A percentile compares a stretch with the other conserved stretches of the same genome.
These are phyloP conservation scores for Ochotona curzoniae DNA, from an alignment of 2,113 vertebrate genomes.

Conservation along the genomic window DNA sequence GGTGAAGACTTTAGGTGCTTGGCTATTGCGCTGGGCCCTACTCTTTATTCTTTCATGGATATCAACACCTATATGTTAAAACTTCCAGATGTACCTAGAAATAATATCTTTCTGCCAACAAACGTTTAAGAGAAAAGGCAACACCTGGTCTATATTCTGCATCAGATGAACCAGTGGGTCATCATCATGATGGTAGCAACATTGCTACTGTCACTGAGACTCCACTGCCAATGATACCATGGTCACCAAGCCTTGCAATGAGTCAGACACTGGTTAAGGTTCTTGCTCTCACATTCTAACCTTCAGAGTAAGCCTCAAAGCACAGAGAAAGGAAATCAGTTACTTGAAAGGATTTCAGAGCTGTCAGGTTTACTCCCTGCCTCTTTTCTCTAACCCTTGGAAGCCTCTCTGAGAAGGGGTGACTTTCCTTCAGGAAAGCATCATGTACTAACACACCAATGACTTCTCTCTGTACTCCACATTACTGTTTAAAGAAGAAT, in stretches of 20 bases:
- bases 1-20: too few relatives aligned
- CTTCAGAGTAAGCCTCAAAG: neutral
- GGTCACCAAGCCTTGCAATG: neutral
- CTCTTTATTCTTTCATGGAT: neutral
- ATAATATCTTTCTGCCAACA: neutral
- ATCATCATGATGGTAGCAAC: too few relatives aligned
- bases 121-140: neutral
- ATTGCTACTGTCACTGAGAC: neutral
- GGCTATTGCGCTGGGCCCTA: too few relatives aligned
- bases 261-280: neutral
- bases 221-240: neutral
- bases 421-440: neutral
- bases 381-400: too few relatives aligned
- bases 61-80: neutral
- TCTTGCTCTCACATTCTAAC: neutral
- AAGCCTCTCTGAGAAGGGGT: neutral
- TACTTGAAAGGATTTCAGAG: neutral
- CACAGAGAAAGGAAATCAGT: neutral
- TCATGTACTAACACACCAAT: neutral
- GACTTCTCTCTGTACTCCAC: neutral
- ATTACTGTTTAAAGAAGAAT: slow-evolving; percentile 18
- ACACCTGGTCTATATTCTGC: neutral
- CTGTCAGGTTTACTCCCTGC: neutral
- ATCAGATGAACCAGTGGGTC: neutral
- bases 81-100: neutral